Percentiles rank a stretch among this genome's conserved stretches.
Conservation (phyloP, 2,113 vertebrate species). For the Papio anubis region DNA sequence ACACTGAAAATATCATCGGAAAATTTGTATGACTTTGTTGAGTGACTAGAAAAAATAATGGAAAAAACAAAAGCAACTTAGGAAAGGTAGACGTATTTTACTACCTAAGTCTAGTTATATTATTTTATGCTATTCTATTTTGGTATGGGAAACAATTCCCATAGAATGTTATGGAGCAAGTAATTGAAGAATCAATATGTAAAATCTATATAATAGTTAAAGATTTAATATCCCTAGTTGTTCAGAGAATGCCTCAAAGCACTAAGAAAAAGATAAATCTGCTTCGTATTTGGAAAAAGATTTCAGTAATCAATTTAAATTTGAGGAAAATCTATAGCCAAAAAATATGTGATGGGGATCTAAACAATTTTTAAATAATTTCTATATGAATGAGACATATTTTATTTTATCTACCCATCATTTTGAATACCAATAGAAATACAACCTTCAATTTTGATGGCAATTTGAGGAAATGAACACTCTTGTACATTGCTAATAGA, state of each 20-base stretch:
- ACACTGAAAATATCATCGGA: not conserved
- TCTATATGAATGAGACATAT: not conserved
- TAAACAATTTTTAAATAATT: not conserved
- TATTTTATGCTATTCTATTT: not conserved
- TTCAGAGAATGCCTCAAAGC: not conserved
- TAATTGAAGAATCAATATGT: not conserved
- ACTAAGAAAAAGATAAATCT: not conserved
- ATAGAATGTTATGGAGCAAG: not conserved
- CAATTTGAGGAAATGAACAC: not conserved
- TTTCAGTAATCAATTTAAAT: not conserved
- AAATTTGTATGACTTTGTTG: not conserved
- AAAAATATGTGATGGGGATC: not conserved
- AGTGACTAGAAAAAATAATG: not conserved
- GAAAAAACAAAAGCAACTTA: not conserved
- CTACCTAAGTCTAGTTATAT: too few relatives aligned
- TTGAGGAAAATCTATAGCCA: not conserved
- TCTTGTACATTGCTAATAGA: not conserved
- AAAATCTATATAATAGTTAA: not conserved
- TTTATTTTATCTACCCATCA: not conserved
- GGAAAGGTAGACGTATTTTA: not conserved
- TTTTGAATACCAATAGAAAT: not conserved
- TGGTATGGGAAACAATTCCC: not conserved
- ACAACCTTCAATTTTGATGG: not conserved
- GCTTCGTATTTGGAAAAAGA: not conserved
- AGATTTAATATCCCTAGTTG: not conserved